phyloP scores from a whole-genome alignment of 1,140 invertebrate genomes.

The Drosophila parvula region DNA sequence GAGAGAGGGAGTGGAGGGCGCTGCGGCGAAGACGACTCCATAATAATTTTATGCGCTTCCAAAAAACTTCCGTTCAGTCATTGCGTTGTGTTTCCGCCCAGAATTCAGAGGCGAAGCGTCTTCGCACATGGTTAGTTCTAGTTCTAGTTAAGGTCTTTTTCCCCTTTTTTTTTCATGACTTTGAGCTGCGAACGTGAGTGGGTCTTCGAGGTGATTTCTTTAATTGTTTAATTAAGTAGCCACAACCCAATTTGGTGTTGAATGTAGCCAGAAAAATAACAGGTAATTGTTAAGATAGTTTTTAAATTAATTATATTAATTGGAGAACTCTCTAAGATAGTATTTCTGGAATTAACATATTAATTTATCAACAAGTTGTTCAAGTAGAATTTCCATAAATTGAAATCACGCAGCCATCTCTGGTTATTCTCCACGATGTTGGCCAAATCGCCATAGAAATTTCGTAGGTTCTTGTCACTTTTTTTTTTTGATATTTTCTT shows the following conservation, averaged over 20 bases:
- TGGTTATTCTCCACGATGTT: constrained; percentile 17
- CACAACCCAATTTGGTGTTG: neutral
- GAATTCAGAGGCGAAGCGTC: constrained; percentile 12
- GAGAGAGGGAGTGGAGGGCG: neutral
- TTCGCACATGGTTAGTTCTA: constrained; percentile 42
- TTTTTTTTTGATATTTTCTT: neutral
- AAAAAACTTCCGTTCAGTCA: constrained; percentile 81
- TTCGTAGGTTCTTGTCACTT: constrained; percentile 31
- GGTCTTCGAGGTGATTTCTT: neutral
- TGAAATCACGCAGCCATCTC: constrained; percentile 27
- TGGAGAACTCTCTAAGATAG: too few species aligned
- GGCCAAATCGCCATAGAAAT: constrained; percentile 74
- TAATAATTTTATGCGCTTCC: constrained; percentile 82
- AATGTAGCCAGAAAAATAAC: neutral
- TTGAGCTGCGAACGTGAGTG: constrained; percentile 18
- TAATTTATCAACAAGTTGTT: neutral
- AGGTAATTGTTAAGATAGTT: neutral
- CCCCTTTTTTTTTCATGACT: neutral
- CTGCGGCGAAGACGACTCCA: constrained; percentile 62
- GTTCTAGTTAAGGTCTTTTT: neutral
- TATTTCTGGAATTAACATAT: too few species aligned
- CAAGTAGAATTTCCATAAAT: neutral
- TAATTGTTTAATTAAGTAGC: constrained; percentile 18
- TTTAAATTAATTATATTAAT: neutral
- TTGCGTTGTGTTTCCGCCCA: constrained; percentile 74